A percentile compares a stretch with the other conserved stretches of the same genome.
phyloP scores from a whole-genome alignment of 2,888 invertebrate genomes.

The Ophion ellenae region DNA sequence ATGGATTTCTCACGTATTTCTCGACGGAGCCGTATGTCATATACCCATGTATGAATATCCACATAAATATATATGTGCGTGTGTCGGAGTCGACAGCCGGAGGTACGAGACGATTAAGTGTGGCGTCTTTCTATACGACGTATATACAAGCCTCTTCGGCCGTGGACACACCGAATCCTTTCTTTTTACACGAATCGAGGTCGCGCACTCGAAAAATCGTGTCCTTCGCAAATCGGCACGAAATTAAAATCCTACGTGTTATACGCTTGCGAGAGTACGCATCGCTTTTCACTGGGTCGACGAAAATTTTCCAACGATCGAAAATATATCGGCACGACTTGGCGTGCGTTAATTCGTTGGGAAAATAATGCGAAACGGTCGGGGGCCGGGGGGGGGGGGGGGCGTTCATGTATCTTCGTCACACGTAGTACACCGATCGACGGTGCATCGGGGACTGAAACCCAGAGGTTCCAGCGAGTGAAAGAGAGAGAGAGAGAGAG shows the following conservation, averaged over 20 bases:
- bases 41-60: background rate
- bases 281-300: background rate
- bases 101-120: background rate
- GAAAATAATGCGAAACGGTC: background rate
- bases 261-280: background rate
- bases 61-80: background rate
- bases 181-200: constrained; percentile 6
- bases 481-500: constrained; percentile 47
- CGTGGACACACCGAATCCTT: background rate
- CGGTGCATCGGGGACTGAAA: constrained; percentile 68
- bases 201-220: constrained; percentile 27
- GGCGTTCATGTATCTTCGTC: constrained; percentile 5
- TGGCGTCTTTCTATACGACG: background rate
- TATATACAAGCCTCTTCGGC: background rate
- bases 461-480: constrained; percentile 57
- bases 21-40: constrained; percentile 3
- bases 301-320: background rate
- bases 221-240: background rate
- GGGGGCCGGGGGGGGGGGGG: no score
- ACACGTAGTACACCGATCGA: constrained; percentile 60
- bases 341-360: background rate
- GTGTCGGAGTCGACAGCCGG: background rate
- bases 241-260: background rate
- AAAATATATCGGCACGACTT: background rate
- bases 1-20: constrained; percentile 39